Conservation (phyloP, 2,113 vertebrate species). For the Nannobrachium achirus region DNA sequence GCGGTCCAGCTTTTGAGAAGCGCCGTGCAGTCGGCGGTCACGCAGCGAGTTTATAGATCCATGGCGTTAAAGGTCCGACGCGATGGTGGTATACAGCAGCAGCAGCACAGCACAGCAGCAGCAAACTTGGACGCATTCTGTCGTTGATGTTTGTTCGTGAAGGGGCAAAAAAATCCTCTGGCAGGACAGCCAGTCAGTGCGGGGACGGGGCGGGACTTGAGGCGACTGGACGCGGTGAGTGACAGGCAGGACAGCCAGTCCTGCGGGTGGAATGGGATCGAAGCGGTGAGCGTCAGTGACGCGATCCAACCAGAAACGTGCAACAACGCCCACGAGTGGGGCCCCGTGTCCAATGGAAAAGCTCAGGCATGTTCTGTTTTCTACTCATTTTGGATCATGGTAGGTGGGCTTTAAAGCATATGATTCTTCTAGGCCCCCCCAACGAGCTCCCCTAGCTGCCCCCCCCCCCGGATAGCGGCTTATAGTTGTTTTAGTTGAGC, state of each 20-base stretch:
- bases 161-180: constrained; percentile 59
- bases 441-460: too few species aligned
- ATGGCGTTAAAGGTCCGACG: constrained; percentile 5
- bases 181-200: constrained; percentile 35
- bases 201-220: constrained; percentile 24
- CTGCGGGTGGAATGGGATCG: too few species aligned
- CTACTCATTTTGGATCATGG: constrained; percentile 26
- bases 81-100: constrained; percentile 25
- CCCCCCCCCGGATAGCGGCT: too few species aligned
- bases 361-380: neutral
- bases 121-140: constrained; percentile 44
- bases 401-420: constrained; percentile 67
- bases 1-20: constrained; percentile 37
- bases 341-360: constrained; percentile 57
- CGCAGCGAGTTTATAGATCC: constrained; percentile 11
- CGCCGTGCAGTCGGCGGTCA: constrained; percentile 56
- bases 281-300: constrained; percentile 14
- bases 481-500: too few species aligned
- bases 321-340: neutral
- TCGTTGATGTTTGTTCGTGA: constrained; percentile 60
- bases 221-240: neutral
- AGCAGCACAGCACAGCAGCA: neutral
- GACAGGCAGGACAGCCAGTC: neutral
- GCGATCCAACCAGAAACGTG: constrained; percentile 20
- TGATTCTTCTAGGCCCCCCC: too few species aligned